phyloP scores from a whole-genome alignment of 2,797 vertebrate genomes.

The Neosilurus mollespiculum region DNA sequence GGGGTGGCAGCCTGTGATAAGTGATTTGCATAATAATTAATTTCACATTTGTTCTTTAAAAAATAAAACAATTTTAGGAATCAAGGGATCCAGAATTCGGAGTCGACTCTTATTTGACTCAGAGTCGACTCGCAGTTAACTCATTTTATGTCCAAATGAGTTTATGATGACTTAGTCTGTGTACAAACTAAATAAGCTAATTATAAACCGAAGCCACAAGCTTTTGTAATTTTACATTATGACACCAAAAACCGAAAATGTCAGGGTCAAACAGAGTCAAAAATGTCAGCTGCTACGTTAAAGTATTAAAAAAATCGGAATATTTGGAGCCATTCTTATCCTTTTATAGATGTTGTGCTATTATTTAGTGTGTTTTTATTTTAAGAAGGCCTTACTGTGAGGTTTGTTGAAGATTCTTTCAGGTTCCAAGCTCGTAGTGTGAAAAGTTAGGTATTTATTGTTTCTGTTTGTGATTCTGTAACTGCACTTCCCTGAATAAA shows the following conservation, averaged over 20 bases:
- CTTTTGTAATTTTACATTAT: background rate
- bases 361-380: background rate
- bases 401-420: background rate
- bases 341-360: background rate
- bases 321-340: background rate
- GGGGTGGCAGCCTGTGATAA: background rate
- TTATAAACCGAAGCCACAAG: no score
- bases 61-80: background rate
- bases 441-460: slow-evolving; percentile 6
- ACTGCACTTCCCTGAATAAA: background rate
- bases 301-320: background rate
- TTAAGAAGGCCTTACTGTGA: background rate
- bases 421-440: background rate
- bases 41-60: no score
- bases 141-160: background rate
- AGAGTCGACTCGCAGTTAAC: background rate
- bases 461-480: background rate
- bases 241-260: background rate
- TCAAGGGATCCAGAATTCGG: background rate
- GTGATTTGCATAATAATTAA: background rate
- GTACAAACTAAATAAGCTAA: no score
- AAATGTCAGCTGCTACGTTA: background rate
- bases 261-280: background rate
- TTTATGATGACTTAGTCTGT: background rate
- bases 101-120: background rate